Conservation (phyloP, 2,888 invertebrate species). For the Eupelmus urozonus region DNA sequence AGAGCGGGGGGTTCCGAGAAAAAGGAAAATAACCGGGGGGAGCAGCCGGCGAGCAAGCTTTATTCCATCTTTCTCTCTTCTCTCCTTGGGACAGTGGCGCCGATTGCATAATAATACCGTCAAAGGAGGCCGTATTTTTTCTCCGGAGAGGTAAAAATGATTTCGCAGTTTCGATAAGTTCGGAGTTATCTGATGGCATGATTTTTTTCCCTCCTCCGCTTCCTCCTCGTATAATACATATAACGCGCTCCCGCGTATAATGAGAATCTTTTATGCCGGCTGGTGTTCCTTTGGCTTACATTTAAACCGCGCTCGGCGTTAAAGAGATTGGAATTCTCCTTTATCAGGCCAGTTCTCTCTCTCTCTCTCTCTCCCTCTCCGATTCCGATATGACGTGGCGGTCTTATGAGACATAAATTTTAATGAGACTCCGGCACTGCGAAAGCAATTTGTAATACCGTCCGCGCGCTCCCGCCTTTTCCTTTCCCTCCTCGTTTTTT, state of each 20-base stretch:
- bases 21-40: slow-evolving; percentile 5
- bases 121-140: slow-evolving; percentile 38
- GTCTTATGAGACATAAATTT: slow-evolving; percentile 36
- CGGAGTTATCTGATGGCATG: slow-evolving; percentile 37
- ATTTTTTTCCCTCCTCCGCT: slow-evolving; percentile 15
- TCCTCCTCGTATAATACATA: slow-evolving; percentile 7
- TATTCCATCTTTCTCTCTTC: not conserved
- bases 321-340: slow-evolving; percentile 39
- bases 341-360: slow-evolving; percentile 18
- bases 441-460: slow-evolving; percentile 30
- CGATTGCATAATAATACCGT: slow-evolving; percentile 54
- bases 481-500: not conserved
- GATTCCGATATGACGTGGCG: slow-evolving; percentile 24
- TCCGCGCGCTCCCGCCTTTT: not conserved
- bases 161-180: slow-evolving; percentile 49
- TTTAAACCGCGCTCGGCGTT: not conserved
- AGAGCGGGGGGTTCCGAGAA: not conserved
- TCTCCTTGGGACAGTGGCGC: not conserved
- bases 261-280: slow-evolving; percentile 49
- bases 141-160: slow-evolving; percentile 18
- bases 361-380: not conserved
- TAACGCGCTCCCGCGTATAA: slow-evolving; percentile 19
- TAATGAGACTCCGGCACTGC: slow-evolving; percentile 23
- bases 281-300: slow-evolving; percentile 1
- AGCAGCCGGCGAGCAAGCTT: slow-evolving; percentile 33